These are phyloP conservation scores for Delphinus delphis DNA, from an alignment of 2,113 vertebrate species.

Conservation along the genomic window DNA sequence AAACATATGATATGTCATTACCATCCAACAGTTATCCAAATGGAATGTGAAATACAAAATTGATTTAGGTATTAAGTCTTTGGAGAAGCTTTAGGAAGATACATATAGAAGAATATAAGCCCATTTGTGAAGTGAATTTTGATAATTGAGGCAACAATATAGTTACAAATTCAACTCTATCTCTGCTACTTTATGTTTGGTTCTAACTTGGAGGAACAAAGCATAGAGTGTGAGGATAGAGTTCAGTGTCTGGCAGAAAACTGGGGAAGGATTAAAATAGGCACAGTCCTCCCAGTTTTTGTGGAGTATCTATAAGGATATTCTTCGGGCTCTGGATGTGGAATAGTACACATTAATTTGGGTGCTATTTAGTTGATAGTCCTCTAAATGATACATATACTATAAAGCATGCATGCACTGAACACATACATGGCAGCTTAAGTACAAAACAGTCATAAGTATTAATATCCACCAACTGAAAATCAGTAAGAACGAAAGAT, in stretches of 20 bases:
- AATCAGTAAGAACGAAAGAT: neutral
- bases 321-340: neutral
- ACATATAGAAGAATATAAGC: neutral
- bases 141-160: neutral
- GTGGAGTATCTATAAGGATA: neutral
- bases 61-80: constrained; percentile 49
- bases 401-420: neutral
- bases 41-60: constrained; percentile 53
- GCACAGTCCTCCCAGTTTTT: neutral
- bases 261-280: neutral
- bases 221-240: neutral
- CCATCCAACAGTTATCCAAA: constrained; percentile 60
- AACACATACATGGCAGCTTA: neutral
- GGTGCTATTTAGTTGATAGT: neutral
- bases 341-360: neutral
- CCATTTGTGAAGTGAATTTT: constrained; percentile 12
- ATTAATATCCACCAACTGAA: neutral
- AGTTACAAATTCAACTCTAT: neutral
- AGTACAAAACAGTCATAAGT: neutral
- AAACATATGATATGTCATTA: constrained; percentile 57
- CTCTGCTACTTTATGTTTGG: neutral
- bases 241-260: neutral
- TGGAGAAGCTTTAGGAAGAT: neutral
- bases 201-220: constrained; percentile 29
- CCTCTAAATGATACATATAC: neutral